phyloP scores from a whole-genome alignment of 2,113 vertebrate species.

The Cavia porcellus region DNA sequence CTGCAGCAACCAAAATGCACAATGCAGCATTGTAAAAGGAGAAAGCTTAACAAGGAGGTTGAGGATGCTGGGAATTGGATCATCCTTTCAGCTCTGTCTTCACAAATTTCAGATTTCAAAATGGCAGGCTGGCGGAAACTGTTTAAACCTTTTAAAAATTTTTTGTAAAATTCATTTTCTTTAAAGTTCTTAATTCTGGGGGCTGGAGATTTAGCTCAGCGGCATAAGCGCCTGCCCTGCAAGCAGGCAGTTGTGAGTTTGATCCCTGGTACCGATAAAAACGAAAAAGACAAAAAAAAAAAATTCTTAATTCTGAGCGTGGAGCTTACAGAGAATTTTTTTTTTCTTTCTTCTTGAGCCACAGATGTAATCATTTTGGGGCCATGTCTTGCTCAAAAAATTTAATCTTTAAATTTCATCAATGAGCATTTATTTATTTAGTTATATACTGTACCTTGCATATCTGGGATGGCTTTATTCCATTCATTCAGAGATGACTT shows the following conservation, averaged over 20 bases:
- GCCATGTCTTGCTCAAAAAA: constrained; percentile 38
- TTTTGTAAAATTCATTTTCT: neutral
- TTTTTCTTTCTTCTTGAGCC: neutral
- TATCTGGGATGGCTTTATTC: constrained; percentile 56
- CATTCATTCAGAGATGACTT: constrained; percentile 52
- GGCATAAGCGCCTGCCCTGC: too few species aligned
- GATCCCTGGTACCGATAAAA: too few species aligned
- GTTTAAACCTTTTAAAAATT: neutral
- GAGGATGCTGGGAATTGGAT: neutral
- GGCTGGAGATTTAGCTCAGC: too few species aligned
- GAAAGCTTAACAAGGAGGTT: neutral
- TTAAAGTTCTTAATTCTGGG: constrained; percentile 24
- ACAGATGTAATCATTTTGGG: constrained; percentile 13
- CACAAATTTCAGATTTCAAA: neutral
- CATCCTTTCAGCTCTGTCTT: rapidly evolving
- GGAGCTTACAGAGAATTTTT: neutral
- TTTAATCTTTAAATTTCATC: constrained; percentile 34
- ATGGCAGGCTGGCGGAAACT: neutral
- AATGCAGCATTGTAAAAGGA: neutral
- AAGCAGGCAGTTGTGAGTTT: too few species aligned
- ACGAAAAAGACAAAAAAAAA: too few species aligned
- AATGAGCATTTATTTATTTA: constrained; percentile 45
- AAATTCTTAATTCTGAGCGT: constrained; percentile 36
- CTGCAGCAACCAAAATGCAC: neutral
- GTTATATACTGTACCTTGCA: neutral